Evolutionary conservation across 2,113 vertebrate genomes (phyloP).

Genomic region (Nesogale talazaci): DNA sequence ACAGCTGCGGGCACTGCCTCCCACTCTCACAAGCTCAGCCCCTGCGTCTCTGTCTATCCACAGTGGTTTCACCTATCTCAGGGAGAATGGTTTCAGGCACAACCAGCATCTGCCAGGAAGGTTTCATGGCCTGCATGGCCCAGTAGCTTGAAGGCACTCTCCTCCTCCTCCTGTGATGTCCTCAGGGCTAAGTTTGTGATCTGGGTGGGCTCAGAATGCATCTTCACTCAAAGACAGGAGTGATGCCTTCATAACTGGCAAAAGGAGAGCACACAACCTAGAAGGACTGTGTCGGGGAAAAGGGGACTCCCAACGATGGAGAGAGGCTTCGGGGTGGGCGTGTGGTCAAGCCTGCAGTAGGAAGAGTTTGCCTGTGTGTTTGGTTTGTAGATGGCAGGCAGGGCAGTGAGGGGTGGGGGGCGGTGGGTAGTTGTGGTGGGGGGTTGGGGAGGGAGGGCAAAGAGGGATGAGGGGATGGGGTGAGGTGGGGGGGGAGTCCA

Average conservation of each 20-base stretch:
- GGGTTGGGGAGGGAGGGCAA: too few species aligned
- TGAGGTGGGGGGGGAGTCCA: not conserved
- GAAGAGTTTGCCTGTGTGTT: not conserved
- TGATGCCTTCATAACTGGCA: not conserved
- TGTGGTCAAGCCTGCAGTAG: too few species aligned
- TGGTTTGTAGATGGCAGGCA: not conserved
- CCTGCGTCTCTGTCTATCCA: too few species aligned
- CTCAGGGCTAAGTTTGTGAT: not conserved
- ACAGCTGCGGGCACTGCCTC: not conserved
- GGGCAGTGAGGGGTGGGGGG: not conserved
- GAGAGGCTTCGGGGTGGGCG: not conserved
- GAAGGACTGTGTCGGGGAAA: conserved; percentile 2
- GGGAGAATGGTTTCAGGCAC: too few species aligned
- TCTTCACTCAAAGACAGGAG: not conserved
- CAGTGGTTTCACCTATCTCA: not conserved
- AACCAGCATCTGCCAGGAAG: not conserved
- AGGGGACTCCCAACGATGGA: not conserved
- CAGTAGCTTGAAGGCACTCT: not conserved
- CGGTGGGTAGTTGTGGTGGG: too few species aligned
- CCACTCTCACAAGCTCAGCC: not conserved
- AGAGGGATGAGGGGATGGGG: too few species aligned
- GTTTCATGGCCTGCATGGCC: not conserved
- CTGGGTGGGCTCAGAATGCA: not conserved
- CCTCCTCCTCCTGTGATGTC: not conserved
- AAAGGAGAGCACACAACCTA: not conserved